phyloP scores from a whole-genome alignment of 2,113 vertebrate species.

The Oreotrochilus melanogaster region DNA sequence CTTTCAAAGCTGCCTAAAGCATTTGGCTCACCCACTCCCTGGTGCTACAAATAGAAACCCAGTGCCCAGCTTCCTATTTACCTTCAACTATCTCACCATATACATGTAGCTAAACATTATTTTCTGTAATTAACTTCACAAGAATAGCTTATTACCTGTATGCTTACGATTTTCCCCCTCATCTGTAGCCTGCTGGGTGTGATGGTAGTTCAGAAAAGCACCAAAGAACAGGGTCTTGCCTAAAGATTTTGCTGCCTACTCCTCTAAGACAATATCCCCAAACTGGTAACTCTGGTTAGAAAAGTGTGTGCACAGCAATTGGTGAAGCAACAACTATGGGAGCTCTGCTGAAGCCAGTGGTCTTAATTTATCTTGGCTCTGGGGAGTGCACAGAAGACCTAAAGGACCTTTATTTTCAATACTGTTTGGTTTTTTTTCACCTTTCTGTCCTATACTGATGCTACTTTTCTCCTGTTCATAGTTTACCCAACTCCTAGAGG shows the following conservation, averaged over 20 bases:
- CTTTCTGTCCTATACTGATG: neutral
- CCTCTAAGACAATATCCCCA: neutral
- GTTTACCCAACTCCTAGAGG: neutral
- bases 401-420: neutral
- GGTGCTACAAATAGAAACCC: neutral
- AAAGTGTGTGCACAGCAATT: neutral
- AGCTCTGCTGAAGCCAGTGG: neutral
- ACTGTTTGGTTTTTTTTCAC: neutral
- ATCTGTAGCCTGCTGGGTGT: neutral
- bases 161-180: neutral
- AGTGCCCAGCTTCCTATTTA: neutral
- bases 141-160: neutral
- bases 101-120: accelerated
- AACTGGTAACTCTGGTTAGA: neutral
- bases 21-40: neutral
- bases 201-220: neutral
- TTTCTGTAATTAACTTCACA: neutral
- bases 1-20: neutral
- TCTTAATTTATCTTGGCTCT: neutral
- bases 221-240: neutral
- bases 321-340: neutral
- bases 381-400: neutral
- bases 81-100: neutral
- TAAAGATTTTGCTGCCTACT: neutral
- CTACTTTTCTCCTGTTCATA: neutral